A percentile compares a stretch with the other conserved stretches of the same genome.
Conservation (phyloP, 2,113 vertebrate genomes). For the Triplophysa tibetana region DNA sequence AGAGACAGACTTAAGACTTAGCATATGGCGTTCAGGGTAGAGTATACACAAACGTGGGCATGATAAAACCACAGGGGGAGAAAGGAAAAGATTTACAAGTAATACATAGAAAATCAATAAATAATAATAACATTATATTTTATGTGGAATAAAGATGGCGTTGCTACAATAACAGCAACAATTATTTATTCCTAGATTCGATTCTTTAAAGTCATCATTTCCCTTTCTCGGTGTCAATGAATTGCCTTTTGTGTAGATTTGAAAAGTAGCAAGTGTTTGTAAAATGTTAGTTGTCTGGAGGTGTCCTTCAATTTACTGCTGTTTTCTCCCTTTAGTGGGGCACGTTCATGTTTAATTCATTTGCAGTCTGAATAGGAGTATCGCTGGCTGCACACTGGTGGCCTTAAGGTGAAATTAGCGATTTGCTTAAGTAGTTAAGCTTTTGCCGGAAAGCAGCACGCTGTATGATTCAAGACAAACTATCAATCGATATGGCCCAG, state of each 20-base stretch:
- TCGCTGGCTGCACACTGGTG: constrained; percentile 99
- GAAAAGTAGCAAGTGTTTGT: constrained; percentile 54
- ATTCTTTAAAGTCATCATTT: constrained; percentile 45
- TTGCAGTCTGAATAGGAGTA: constrained; percentile 94
- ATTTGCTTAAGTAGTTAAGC: constrained; percentile 99
- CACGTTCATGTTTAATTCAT: constrained; percentile 99
- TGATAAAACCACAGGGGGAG: constrained; percentile 34
- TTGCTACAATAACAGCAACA: constrained; percentile 45
- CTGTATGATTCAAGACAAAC: constrained; percentile 99
- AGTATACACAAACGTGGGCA: constrained; percentile 35
- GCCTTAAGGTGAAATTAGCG: constrained; percentile 99
- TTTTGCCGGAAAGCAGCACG: constrained; percentile 94
- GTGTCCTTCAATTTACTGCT: constrained; percentile 72
- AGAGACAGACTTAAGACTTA: constrained; percentile 85
- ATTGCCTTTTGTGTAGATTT: constrained; percentile 80
- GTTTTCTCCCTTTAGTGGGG: constrained; percentile 80
- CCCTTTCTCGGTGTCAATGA: constrained; percentile 68
- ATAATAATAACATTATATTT: background rate
- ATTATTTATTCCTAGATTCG: constrained; percentile 44
- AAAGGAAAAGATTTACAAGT: constrained; percentile 12
- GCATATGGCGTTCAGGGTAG: constrained; percentile 70
- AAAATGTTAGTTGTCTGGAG: constrained; percentile 57
- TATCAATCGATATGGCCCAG: constrained; percentile 99
- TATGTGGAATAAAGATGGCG: background rate
- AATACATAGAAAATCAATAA: constrained; percentile 16